Percentiles rank a stretch among this genome's conserved stretches.
These are phyloP conservation scores for Antigone vipio DNA, from an alignment of 2,113 vertebrate genomes.

Conservation along the genomic window DNA sequence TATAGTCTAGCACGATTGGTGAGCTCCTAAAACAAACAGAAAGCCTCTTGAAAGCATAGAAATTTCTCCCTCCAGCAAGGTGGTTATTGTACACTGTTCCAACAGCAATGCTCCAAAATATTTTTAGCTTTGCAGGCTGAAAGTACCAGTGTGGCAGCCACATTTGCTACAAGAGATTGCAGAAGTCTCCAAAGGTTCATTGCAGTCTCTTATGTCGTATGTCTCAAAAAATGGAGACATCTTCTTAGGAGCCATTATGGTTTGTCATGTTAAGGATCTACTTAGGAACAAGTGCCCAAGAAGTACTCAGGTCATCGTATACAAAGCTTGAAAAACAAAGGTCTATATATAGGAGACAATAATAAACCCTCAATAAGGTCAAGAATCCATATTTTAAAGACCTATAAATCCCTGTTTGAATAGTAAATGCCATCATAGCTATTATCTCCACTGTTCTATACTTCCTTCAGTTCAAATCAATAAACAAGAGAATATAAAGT, in stretches of 20 bases:
- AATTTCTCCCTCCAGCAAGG: background rate
- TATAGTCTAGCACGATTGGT: background rate
- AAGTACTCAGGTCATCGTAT: background rate
- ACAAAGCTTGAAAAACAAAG: background rate
- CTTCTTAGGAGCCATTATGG: background rate
- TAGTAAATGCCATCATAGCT: background rate
- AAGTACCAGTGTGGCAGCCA: background rate
- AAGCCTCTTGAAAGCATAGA: background rate
- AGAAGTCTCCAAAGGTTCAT: background rate
- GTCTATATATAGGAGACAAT: background rate
- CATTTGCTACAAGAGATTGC: background rate
- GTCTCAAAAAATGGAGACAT: background rate
- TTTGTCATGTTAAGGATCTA: background rate
- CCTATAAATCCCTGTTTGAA: background rate
- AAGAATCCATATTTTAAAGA: background rate
- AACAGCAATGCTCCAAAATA: background rate
- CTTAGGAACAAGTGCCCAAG: background rate
- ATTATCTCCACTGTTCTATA: background rate
- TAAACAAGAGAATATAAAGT: background rate
- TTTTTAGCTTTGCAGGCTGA: background rate
- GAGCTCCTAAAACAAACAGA: background rate
- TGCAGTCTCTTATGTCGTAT: background rate
- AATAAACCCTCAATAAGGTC: background rate
- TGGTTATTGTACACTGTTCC: background rate
- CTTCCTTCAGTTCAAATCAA: constrained; percentile 25